phyloP scores from a whole-genome alignment of 1,140 invertebrate species.

The Ceratina calcarata region DNA sequence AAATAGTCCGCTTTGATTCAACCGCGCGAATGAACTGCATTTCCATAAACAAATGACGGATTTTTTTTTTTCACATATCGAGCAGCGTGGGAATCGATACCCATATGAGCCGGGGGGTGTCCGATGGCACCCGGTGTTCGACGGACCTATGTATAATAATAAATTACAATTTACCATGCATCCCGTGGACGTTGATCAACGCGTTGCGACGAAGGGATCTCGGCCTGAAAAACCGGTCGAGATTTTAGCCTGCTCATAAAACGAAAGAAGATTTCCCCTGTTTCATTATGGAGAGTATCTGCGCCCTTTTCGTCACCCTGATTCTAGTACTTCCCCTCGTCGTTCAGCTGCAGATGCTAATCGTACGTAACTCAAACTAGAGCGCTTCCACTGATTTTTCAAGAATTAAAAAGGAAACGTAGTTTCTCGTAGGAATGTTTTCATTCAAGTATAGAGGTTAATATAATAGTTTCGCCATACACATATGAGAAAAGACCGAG shows the following conservation, averaged over 20 bases:
- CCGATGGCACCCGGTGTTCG: not conserved
- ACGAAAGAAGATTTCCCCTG: not conserved
- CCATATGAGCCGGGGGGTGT: not conserved
- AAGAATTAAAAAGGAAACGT: too few species aligned
- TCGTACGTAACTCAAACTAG: constrained; percentile 42
- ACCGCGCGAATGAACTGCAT: not conserved
- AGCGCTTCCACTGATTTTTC: too few species aligned
- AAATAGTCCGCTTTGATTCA: constrained; percentile 4
- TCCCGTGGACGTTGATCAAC: not conserved
- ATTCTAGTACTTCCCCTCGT: constrained; percentile 44
- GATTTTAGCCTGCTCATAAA: constrained; percentile 10
- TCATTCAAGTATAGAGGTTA: not conserved
- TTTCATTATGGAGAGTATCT: constrained; percentile 47
- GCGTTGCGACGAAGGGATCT: constrained; percentile 20
- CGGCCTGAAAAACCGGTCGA: not conserved
- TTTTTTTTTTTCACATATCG: not conserved
- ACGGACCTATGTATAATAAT: not conserved
- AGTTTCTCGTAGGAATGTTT: not conserved
- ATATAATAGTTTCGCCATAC: too few species aligned
- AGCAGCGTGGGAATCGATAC: constrained; percentile 21
- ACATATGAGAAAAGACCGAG: too few species aligned
- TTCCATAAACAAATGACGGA: constrained; percentile 39
- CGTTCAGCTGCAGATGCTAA: constrained; percentile 57
- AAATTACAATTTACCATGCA: constrained; percentile 5
- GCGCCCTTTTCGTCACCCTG: constrained; percentile 44